Evolutionary conservation across 2,113 vertebrate genomes (phyloP).

Genomic region (Eolophus roseicapilla): DNA sequence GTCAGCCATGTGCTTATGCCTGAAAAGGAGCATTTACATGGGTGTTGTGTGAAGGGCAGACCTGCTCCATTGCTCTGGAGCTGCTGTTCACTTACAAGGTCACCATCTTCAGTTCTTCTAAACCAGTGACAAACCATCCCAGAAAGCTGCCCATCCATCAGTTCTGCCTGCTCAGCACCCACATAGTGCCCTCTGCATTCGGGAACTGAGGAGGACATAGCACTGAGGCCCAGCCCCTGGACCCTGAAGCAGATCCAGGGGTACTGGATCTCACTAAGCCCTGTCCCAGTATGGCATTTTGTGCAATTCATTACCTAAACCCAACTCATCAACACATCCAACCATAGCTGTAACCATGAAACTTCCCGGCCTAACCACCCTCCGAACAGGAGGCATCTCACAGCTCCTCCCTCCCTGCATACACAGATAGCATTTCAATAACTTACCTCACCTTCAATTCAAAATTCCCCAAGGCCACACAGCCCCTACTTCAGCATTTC

Average conservation of each 20-base stretch:
- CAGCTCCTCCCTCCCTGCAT: not conserved
- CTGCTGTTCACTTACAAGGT: not conserved
- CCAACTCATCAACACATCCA: not conserved
- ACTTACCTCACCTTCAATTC: not conserved
- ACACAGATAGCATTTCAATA: not conserved
- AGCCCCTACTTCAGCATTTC: not conserved
- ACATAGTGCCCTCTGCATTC: no score
- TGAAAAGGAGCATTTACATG: not conserved
- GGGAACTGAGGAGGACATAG: fast-evolving
- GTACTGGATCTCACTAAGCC: not conserved
- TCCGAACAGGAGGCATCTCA: not conserved
- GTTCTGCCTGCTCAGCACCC: not conserved
- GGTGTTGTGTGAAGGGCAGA: not conserved
- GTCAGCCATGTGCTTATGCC: not conserved
- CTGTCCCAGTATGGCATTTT: not conserved
- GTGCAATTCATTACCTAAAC: not conserved
- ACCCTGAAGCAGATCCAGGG: not conserved
- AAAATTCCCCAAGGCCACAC: not conserved
- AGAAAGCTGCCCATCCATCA: not conserved
- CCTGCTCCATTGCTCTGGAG: not conserved
- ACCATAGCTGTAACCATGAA: not conserved
- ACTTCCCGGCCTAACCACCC: not conserved
- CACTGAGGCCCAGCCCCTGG: not conserved
- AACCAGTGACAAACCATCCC: not conserved
- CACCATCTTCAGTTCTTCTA: not conserved